A percentile compares a stretch with the other conserved stretches of the same genome.
Evolutionary conservation across 2,888 invertebrate species (phyloP).

Genomic region (Ommatoiulus sabulosus): DNA sequence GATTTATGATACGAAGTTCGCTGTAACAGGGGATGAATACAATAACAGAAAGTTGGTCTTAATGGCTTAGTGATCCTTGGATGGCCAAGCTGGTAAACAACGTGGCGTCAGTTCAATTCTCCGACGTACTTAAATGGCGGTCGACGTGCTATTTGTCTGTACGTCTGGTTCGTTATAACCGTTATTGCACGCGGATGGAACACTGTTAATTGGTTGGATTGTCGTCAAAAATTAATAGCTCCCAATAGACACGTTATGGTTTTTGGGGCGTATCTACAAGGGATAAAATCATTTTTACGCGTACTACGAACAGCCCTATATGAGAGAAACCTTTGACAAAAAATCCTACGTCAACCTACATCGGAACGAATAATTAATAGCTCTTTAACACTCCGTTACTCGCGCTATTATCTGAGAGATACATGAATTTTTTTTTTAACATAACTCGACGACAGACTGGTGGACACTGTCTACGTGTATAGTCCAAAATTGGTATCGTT

Average conservation of each 20-base stretch:
- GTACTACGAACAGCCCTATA: neutral
- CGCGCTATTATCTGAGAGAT: too few species aligned
- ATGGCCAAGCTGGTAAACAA: neutral
- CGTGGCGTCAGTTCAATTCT: neutral
- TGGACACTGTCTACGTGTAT: too few species aligned
- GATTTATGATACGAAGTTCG: too few species aligned
- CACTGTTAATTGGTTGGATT: neutral
- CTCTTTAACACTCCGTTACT: too few species aligned
- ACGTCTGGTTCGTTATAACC: neutral
- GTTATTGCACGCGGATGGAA: neutral
- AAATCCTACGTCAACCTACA: neutral
- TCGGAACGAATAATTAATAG: neutral
- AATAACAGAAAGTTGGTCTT: neutral
- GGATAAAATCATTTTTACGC: neutral
- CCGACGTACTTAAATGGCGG: neutral
- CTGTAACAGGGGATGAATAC: too few species aligned
- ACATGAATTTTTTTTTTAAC: too few species aligned
- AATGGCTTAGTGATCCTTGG: neutral
- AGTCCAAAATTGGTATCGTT: too few species aligned
- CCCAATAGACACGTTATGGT: conserved; percentile 19
- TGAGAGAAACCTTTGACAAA: neutral
- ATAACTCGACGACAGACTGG: too few species aligned
- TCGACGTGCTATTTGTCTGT: neutral
- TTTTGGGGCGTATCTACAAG: conserved; percentile 3
- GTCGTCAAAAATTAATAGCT: neutral